These are phyloP conservation scores for Triops longicaudatus DNA, from an alignment of 1,140 invertebrate genomes.

Conservation along the genomic window DNA sequence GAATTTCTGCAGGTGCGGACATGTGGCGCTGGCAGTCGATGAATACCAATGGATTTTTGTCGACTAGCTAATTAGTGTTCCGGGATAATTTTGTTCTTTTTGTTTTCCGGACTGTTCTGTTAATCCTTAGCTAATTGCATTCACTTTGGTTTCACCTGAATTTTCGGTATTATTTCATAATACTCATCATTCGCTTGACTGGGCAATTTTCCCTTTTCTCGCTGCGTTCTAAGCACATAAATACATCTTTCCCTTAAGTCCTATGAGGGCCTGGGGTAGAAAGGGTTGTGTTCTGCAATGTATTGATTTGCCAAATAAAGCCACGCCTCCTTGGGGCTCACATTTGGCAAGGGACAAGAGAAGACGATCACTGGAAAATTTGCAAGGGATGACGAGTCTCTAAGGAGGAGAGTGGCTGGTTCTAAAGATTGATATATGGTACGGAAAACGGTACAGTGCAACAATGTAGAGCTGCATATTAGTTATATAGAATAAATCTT, in stretches of 20 bases:
- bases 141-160: not conserved
- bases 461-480: no score
- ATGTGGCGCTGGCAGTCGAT: constrained; percentile 84
- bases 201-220: not conserved
- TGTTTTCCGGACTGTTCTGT: not conserved
- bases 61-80: not conserved
- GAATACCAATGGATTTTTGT: constrained; percentile 68
- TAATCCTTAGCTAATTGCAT: not conserved
- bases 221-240: not conserved
- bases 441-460: no score
- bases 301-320: not conserved
- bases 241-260: not conserved
- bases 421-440: no score
- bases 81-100: not conserved
- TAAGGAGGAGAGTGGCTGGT: no score
- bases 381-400: no score
- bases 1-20: constrained; percentile 53
- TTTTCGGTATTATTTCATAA: not conserved
- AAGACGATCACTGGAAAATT: not conserved
- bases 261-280: not conserved
- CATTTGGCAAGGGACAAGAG: not conserved
- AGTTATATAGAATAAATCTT: no score
- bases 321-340: not conserved
- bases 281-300: not conserved
- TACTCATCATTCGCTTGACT: not conserved